These are phyloP conservation scores for Myanophis thanlyinensis DNA, from an alignment of 2,113 vertebrate species.

Conservation along the genomic window DNA sequence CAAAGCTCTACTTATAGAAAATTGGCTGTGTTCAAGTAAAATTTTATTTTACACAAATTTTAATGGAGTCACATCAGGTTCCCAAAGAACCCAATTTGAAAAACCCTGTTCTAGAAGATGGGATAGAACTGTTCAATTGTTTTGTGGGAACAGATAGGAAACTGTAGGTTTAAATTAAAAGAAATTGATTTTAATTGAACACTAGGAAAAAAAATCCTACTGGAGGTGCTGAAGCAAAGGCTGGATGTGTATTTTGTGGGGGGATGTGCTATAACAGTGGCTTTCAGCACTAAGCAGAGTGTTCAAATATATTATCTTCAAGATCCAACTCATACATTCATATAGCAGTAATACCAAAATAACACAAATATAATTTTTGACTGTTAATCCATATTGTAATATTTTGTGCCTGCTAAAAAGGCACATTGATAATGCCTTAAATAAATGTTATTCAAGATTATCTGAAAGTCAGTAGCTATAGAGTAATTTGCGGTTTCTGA, in stretches of 20 bases:
- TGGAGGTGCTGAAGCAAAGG: background rate
- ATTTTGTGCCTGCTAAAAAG: background rate
- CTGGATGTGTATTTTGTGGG: background rate
- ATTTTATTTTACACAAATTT: too few species aligned
- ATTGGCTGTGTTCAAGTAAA: too few species aligned
- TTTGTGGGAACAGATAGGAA: background rate
- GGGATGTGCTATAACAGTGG: background rate
- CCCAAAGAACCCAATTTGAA: too few species aligned
- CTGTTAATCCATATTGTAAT: background rate
- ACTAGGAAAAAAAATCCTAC: background rate
- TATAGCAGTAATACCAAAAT: background rate
- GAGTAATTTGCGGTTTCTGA: background rate
- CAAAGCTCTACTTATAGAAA: too few species aligned
- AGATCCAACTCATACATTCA: background rate
- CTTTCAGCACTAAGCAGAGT: background rate
- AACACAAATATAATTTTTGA: background rate
- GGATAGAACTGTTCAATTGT: background rate
- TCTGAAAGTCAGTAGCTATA: background rate
- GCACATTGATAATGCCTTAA: background rate
- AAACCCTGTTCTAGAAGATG: too few species aligned
- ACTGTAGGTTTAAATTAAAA: background rate
- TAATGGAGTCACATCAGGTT: too few species aligned
- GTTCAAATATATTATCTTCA: background rate
- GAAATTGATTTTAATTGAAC: background rate
- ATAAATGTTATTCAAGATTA: background rate